Evolutionary conservation across 1,140 invertebrate species (phyloP).

Genomic region (Heliothis virescens): DNA sequence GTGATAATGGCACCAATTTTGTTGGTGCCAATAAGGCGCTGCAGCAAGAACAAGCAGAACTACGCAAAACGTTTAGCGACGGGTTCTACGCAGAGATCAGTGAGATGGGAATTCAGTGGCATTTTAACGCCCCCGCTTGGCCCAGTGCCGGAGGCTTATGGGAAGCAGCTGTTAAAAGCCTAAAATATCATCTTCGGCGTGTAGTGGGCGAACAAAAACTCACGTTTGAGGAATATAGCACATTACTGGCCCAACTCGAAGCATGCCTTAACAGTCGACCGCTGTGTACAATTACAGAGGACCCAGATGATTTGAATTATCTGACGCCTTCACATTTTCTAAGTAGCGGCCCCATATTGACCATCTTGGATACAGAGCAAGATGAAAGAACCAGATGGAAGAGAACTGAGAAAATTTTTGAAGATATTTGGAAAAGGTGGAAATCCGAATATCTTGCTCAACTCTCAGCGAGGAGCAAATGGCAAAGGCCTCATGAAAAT

Average conservation of each 20-base stretch:
- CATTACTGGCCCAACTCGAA: conserved; percentile 33
- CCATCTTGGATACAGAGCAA: conserved; percentile 16
- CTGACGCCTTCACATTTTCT: too few species aligned
- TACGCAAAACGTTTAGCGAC: conserved; percentile 3
- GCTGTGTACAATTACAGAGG: conserved; percentile 12
- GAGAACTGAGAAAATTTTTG: background rate
- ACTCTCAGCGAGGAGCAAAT: conserved; percentile 4
- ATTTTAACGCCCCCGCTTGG: too few species aligned
- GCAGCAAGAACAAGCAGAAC: conserved; percentile 16
- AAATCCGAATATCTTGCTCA: conserved; percentile 25
- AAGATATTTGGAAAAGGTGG: conserved; percentile 40
- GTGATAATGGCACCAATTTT: too few species aligned
- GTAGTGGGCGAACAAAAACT: background rate
- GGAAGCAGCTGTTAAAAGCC: too few species aligned
- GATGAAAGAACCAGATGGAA: conserved; percentile 30
- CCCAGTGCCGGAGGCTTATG: too few species aligned
- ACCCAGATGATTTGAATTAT: conserved; percentile 23
- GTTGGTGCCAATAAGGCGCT: background rate
- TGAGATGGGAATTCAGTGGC: too few species aligned
- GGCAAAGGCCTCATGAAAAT: background rate
- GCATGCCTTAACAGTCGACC: conserved; percentile 28
- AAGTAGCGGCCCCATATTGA: too few species aligned
- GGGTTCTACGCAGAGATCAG: background rate
- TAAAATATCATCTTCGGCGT: too few species aligned
- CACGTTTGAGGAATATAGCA: conserved; percentile 20